Base-by-base conservation (phyloP, 2,797 vertebrate genomes). In the Helicolenus hilgendorfi region DNA sequence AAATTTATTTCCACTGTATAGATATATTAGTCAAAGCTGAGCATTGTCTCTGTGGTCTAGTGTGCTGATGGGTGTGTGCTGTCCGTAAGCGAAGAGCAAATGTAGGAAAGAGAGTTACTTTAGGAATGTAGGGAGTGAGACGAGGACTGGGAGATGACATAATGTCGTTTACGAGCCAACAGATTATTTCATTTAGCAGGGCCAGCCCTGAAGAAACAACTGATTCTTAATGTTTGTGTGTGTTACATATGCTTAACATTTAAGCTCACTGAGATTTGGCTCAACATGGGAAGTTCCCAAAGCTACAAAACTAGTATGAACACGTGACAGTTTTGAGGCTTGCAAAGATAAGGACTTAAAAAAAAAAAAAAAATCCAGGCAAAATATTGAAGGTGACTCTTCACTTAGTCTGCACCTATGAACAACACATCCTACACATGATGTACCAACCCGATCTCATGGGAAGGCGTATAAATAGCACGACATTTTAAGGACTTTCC, bases 121-220 rank as follows among this genome's bases (percentile, higher is more conserved):
- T 0, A 49, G 71, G 60, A 87, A 83, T 72, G n/a, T 55, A 67
- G 63, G 72, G 77, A 77, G 26, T 59, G 41, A 85, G 20, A 38
- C 4, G 53, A 38, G 26, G 18, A 60, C 45, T n/a, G 26, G 14
- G 45, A 65, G 55, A 41, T 68, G 15, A 63, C 26, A 45, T 20
- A 35, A 55, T 24, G 4, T 29, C 11, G 11, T 29, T 55, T 18
- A 14, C 11, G 18, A 24, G 31, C 26, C 33, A 1, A 2, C 13
- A 15, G 7, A 72, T 59, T 9, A 68, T 68, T 20, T 69, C 27
- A 4, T 72, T 59, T 11, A 27, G 60, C 6, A 58, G 59, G 24
- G 11, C 41, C 38, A 11, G 11, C 2, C 3, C 41, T 73, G 53
- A 24, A n/a, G 13, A 24, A 38, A 65, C 14, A 11, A 62, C 53